These are phyloP conservation scores for Cyprinodon tularosa DNA, from an alignment of 2,113 vertebrate species.

Conservation along the genomic window DNA sequence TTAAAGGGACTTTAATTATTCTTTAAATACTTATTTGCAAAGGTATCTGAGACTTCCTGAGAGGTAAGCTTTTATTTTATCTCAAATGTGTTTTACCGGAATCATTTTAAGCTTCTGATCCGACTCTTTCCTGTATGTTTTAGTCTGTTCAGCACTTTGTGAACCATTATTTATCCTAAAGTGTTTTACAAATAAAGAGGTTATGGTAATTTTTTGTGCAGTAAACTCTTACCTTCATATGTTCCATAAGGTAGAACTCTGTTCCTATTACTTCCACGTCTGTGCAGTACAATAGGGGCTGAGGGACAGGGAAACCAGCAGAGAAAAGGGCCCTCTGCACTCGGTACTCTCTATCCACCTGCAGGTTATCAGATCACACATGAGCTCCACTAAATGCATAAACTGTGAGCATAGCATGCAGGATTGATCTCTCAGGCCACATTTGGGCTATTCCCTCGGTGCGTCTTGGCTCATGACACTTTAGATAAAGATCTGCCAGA, in stretches of 20 bases:
- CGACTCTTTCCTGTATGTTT: too few species aligned
- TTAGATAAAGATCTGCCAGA: not conserved
- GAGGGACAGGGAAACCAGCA: conserved; percentile 89
- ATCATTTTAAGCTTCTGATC: too few species aligned
- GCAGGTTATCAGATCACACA: not conserved
- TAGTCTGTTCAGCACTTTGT: too few species aligned
- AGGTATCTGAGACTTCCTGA: too few species aligned
- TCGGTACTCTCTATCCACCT: conserved; percentile 90
- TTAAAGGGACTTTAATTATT: not conserved
- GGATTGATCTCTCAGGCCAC: not conserved
- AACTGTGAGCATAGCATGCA: not conserved
- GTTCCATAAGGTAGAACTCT: conserved; percentile 94
- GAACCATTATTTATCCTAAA: too few species aligned
- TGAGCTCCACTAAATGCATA: not conserved
- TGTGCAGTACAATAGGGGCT: conserved; percentile 85
- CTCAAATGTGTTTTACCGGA: too few species aligned
- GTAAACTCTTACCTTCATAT: conserved; percentile 81
- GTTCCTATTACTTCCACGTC: conserved; percentile 88
- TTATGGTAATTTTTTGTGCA: too few species aligned
- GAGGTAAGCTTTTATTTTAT: too few species aligned
- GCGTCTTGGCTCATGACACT: not conserved
- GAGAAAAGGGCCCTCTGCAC: conserved; percentile 89
- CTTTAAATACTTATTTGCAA: too few species aligned
- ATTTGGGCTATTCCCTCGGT: not conserved
- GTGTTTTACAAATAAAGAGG: too few species aligned